A percentile compares a stretch with the other conserved stretches of the same genome.
Conservation (phyloP, 2,113 vertebrate genomes). For the Leucopsar rothschildi region DNA sequence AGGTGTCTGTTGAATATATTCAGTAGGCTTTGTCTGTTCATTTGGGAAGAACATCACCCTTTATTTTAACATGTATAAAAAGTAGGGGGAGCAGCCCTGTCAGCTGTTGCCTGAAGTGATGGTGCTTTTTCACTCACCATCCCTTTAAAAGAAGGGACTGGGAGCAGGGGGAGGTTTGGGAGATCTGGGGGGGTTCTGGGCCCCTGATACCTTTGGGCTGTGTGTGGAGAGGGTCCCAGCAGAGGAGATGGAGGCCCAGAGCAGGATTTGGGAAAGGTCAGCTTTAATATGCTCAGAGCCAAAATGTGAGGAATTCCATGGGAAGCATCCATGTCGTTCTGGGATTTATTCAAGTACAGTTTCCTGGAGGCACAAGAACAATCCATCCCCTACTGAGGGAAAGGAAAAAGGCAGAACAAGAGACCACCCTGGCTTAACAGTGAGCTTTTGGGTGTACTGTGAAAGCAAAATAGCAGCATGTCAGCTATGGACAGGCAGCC, state of each 20-base stretch:
- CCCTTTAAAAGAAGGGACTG: background rate
- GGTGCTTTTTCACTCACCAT: background rate
- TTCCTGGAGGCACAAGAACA: background rate
- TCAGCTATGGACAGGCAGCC: background rate
- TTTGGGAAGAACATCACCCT: background rate
- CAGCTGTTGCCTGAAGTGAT: background rate
- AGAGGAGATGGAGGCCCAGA: background rate
- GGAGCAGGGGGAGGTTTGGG: background rate
- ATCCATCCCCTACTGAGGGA: background rate
- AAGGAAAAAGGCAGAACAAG: background rate
- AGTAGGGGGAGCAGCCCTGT: background rate
- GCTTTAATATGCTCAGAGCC: background rate
- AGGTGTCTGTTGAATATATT: background rate
- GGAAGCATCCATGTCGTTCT: background rate
- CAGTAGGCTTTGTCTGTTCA: background rate
- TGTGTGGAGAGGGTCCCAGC: background rate
- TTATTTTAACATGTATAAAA: background rate
- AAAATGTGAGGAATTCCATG: background rate
- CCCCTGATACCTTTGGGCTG: fast-evolving
- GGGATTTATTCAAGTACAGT: background rate
- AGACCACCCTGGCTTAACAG: background rate
- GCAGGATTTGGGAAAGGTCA: background rate
- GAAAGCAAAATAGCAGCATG: background rate
- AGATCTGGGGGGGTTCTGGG: background rate
- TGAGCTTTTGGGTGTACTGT: background rate